Evolutionary conservation across 2,888 invertebrate genomes (phyloP).

Genomic region (Lasioglossum pauxillum): DNA sequence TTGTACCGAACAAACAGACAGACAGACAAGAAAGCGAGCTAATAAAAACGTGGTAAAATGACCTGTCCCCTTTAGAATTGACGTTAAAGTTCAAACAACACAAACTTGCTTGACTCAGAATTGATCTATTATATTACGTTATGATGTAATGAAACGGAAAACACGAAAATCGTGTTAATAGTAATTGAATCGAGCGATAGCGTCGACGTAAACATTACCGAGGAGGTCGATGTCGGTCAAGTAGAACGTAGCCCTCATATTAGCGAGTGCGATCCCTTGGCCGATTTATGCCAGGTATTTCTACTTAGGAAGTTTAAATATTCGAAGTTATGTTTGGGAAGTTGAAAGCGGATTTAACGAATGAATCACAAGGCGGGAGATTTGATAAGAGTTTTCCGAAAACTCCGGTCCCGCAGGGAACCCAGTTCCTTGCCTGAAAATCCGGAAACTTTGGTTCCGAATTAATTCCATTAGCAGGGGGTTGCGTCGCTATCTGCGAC

Average conservation of each 20-base stretch:
- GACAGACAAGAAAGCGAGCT: too few species aligned
- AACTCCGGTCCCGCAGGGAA: background rate
- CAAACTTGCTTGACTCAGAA: too few species aligned
- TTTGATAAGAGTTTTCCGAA: conserved; percentile 9
- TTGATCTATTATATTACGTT: too few species aligned
- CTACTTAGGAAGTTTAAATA: conserved; percentile 3
- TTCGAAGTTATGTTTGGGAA: background rate
- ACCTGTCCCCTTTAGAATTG: too few species aligned
- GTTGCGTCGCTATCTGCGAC: conserved; percentile 8
- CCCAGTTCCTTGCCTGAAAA: background rate
- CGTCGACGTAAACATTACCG: too few species aligned
- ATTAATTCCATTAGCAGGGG: conserved; percentile 39
- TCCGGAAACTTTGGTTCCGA: conserved; percentile 2
- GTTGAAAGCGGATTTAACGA: conserved; percentile 18
- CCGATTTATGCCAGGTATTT: background rate
- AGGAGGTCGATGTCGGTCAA: background rate
- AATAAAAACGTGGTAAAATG: too few species aligned
- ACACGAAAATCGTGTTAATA: too few species aligned
- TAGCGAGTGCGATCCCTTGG: background rate
- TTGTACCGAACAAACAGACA: too few species aligned
- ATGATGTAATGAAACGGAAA: too few species aligned
- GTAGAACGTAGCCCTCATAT: background rate
- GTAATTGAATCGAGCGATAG: too few species aligned
- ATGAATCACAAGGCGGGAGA: background rate
- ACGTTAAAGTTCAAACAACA: too few species aligned